Evolutionary conservation across 2,888 invertebrate species (phyloP).

Genomic region (Saturnia japonica): DNA sequence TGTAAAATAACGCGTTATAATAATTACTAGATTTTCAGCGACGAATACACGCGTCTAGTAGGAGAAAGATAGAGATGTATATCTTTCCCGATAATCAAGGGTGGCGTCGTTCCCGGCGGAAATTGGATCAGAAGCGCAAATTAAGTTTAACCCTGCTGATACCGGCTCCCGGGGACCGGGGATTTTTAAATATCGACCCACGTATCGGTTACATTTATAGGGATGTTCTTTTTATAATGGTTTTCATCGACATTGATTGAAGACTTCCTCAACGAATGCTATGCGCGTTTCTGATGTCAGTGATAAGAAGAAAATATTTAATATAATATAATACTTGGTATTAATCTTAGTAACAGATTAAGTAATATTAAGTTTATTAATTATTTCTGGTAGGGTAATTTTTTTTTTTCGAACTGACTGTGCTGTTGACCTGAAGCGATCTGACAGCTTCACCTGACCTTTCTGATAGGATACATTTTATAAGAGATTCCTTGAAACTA

Average conservation of each 20-base stretch:
- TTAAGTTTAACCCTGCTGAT: conserved; percentile 53
- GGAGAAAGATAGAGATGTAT: conserved; percentile 48
- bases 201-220: conserved; percentile 26
- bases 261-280: not conserved
- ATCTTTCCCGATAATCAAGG: conserved; percentile 59
- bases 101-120: conserved; percentile 45
- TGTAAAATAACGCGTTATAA: not conserved
- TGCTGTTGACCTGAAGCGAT: no score
- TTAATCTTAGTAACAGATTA: no score
- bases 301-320: not conserved
- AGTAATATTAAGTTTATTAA: no score
- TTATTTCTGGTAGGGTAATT: no score
- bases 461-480: no score
- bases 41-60: conserved; percentile 25
- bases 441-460: no score
- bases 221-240: not conserved
- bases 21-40: not conserved
- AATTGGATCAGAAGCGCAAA: conserved; percentile 64
- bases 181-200: conserved; percentile 43
- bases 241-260: not conserved
- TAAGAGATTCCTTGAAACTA: no score
- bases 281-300: not conserved
- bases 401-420: no score
- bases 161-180: conserved; percentile 29
- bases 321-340: no score